Evolutionary conservation across 2,888 invertebrate species (phyloP).

Genomic region (Megastigmus dorsalis): DNA sequence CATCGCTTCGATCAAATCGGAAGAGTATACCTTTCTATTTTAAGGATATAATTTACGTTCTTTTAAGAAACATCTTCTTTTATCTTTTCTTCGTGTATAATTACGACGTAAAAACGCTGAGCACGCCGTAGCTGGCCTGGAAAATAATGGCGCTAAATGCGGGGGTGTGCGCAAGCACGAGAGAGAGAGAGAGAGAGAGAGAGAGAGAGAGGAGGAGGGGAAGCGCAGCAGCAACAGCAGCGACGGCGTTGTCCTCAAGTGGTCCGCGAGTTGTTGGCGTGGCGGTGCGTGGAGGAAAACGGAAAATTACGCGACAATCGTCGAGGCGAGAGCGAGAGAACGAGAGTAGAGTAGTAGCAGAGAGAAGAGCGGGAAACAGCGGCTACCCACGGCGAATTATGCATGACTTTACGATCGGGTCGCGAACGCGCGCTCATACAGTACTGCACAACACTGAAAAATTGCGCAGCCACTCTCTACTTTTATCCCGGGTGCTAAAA

Average conservation of each 20-base stretch:
- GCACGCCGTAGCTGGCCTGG: background rate
- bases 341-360: too few relatives aligned
- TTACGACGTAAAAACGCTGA: background rate
- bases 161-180: background rate
- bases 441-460: too few relatives aligned
- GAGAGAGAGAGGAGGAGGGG: conserved; percentile 16
- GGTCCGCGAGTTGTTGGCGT: background rate
- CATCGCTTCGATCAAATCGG: too few relatives aligned
- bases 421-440: too few relatives aligned
- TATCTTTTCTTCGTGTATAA: background rate
- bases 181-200: conserved; percentile 9
- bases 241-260: too few relatives aligned
- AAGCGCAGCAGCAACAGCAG: too few relatives aligned
- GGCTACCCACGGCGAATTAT: conserved; percentile 20
- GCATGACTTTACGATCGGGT: conserved; percentile 20
- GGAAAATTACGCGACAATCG: conserved; percentile 27
- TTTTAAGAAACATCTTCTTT: background rate
- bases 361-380: too few relatives aligned
- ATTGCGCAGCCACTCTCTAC: too few relatives aligned
- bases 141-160: background rate
- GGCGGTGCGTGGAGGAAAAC: background rate
- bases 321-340: too few relatives aligned
- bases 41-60: background rate
- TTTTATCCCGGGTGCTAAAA: background rate
- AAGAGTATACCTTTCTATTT: too few relatives aligned